Evolutionary conservation across 1,140 invertebrate genomes (phyloP).

Genomic region (Diabrotica undecimpunctata): DNA sequence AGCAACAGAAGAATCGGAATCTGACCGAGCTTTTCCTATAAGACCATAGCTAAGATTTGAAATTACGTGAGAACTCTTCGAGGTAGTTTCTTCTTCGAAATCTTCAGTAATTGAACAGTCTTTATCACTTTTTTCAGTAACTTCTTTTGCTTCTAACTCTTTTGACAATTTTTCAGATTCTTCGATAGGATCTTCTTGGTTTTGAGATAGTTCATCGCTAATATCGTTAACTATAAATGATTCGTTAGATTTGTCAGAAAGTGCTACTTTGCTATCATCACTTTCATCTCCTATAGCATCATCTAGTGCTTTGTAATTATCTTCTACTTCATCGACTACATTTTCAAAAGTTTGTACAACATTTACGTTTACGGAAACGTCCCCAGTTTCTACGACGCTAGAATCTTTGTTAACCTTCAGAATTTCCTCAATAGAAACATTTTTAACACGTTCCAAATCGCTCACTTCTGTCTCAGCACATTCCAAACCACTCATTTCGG

Average conservation of each 20-base stretch:
- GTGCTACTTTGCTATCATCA: not conserved
- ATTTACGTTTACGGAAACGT: too few relatives aligned
- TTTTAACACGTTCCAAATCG: too few relatives aligned
- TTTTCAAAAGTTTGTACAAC: too few relatives aligned
- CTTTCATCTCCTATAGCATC: not conserved
- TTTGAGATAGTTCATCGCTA: not conserved
- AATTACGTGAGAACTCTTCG: not conserved
- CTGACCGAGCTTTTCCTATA: not conserved
- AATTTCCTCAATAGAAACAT: too few relatives aligned
- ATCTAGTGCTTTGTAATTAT: not conserved
- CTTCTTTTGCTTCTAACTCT: not conserved
- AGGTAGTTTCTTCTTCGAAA: not conserved
- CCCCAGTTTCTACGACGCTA: too few relatives aligned
- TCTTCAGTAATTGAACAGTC: not conserved
- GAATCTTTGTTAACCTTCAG: too few relatives aligned
- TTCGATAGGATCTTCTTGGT: conserved; percentile 4
- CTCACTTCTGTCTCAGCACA: too few relatives aligned
- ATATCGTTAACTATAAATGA: not conserved
- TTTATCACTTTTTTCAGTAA: not conserved
- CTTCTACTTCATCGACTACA: too few relatives aligned
- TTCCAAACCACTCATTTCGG: too few relatives aligned
- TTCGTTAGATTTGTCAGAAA: not conserved
- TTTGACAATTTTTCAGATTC: not conserved
- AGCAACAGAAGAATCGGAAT: not conserved
- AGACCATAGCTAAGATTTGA: conserved; percentile 9